Evolutionary conservation across 1,140 invertebrate species (phyloP).

Genomic region (Aphis gossypii): DNA sequence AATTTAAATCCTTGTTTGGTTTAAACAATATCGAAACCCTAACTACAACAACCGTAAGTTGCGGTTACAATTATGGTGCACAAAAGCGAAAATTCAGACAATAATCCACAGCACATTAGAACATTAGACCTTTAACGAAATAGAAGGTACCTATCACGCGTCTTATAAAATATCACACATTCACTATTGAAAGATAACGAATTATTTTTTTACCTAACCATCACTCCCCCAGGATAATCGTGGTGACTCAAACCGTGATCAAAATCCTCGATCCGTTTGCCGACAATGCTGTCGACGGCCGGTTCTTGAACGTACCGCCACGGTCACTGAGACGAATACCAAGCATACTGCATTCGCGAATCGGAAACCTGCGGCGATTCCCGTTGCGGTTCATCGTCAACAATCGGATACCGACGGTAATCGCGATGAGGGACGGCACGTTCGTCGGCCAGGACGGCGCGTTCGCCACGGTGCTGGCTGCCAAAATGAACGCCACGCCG

Average conservation of each 20-base stretch:
- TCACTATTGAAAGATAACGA: background rate
- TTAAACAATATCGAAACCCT: no score
- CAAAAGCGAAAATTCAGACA: no score
- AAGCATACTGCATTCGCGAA: background rate
- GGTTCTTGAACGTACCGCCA: background rate
- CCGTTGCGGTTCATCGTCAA: slow-evolving; percentile 63
- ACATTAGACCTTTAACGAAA: no score
- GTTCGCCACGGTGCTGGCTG: slow-evolving; percentile 62
- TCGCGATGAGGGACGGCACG: slow-evolving; percentile 28
- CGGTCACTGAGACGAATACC: background rate
- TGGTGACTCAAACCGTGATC: slow-evolving; percentile 4
- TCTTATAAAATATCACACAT: background rate
- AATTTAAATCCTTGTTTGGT: no score
- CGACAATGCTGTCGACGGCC: background rate
- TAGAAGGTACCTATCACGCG: no score
- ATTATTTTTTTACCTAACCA: background rate
- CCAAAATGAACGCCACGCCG: slow-evolving; percentile 63
- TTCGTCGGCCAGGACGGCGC: slow-evolving; percentile 62
- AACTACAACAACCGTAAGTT: no score
- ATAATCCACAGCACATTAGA: no score
- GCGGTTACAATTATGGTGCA: no score
- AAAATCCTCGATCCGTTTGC: slow-evolving; percentile 35
- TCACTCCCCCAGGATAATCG: background rate
- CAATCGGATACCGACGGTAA: slow-evolving; percentile 61
- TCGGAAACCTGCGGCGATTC: slow-evolving; percentile 62